Percentiles rank a stretch among this genome's conserved stretches.
Evolutionary conservation across 2,888 invertebrate genomes (phyloP).

Genomic region (Scaptomyza caliginosa): DNA sequence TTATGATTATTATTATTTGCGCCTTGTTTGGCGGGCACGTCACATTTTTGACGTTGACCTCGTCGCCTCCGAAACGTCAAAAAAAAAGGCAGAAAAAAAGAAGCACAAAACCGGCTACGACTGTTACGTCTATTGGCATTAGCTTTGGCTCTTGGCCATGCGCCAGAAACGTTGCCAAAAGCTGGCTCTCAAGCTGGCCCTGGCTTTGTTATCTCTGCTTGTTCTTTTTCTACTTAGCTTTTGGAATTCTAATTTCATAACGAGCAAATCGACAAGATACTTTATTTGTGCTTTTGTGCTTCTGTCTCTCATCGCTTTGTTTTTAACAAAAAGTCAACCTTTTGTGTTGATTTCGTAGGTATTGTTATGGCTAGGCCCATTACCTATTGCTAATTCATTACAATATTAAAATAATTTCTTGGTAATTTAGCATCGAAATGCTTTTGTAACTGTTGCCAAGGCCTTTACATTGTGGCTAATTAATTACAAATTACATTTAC

Average conservation of each 20-base stretch:
- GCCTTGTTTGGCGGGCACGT: conserved; percentile 59
- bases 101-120: conserved; percentile 52
- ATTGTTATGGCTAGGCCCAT: not conserved
- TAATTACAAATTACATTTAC: not conserved
- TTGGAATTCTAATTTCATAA: conserved; percentile 50
- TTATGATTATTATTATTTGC: conserved; percentile 54
- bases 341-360: not conserved
- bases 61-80: conserved; percentile 9
- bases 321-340: not conserved
- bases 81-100: not conserved
- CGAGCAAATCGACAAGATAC: conserved; percentile 39
- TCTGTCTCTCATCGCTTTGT: conserved; percentile 2
- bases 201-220: conserved; percentile 21
- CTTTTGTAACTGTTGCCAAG: not conserved
- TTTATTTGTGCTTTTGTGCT: conserved; percentile 16
- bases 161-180: conserved; percentile 51
- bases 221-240: not conserved
- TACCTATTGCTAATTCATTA: not conserved
- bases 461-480: too few species aligned
- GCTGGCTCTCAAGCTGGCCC: conserved; percentile 25
- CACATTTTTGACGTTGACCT: conserved; percentile 40
- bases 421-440: not conserved
- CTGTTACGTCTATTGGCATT: conserved; percentile 37
- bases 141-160: conserved; percentile 61
- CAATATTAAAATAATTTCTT: not conserved